Evolutionary conservation across 1,140 invertebrate species (phyloP).

Genomic region (Latrodectus geometricus): DNA sequence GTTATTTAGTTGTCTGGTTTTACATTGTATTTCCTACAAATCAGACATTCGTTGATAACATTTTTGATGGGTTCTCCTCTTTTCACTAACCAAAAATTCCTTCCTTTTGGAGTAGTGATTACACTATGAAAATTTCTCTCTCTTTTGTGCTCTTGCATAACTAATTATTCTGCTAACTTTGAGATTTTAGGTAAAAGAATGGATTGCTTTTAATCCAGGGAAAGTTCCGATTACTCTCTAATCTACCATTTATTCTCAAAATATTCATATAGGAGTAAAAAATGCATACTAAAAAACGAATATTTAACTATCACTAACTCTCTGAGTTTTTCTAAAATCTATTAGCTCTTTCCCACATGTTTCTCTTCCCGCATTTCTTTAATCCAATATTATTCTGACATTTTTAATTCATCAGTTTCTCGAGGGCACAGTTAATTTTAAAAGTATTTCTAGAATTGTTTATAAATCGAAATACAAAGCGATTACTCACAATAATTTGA

Average conservation of each 20-base stretch:
- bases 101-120: too few relatives aligned
- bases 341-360: background rate
- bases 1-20: too few relatives aligned
- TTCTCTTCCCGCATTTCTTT: background rate
- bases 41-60: too few relatives aligned
- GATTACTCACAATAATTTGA: background rate
- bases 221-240: background rate
- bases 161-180: too few relatives aligned
- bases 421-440: background rate
- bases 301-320: background rate
- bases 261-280: background rate
- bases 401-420: background rate
- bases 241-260: background rate
- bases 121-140: too few relatives aligned
- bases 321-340: background rate
- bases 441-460: background rate
- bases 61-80: too few relatives aligned
- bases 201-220: background rate
- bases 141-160: too few relatives aligned
- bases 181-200: too few relatives aligned
- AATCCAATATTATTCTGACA: background rate
- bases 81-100: too few relatives aligned
- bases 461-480: background rate
- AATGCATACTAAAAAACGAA: background rate
- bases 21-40: too few relatives aligned